A percentile compares a stretch with the other conserved stretches of the same genome.
Conservation (phyloP, 2,113 vertebrate genomes). For the Hystrix cristata region DNA sequence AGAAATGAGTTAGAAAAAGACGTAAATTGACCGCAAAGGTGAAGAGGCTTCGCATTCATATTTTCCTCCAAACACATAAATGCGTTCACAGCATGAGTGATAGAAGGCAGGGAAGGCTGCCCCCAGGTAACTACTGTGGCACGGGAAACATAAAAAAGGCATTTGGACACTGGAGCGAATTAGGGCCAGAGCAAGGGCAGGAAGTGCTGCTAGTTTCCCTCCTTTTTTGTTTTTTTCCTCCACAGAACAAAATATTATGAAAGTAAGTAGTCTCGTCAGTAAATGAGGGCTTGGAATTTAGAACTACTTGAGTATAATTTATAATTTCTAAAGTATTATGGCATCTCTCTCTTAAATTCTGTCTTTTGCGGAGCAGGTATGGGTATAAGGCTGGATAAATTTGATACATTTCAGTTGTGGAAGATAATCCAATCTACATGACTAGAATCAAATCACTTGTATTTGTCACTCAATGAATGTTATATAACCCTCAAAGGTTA, state of each 20-base stretch:
- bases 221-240: not conserved
- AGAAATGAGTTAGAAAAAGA: not conserved
- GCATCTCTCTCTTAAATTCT: not conserved
- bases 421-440: not conserved
- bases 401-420: constrained; percentile 48
- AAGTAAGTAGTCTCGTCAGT: not conserved
- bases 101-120: not conserved
- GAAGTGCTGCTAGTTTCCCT: not conserved
- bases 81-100: not conserved
- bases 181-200: not conserved
- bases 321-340: not conserved
- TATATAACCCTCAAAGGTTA: constrained; percentile 6
- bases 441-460: not conserved
- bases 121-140: not conserved
- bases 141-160: not conserved
- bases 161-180: not conserved
- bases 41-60: not conserved
- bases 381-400: not conserved
- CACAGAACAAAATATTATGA: not conserved
- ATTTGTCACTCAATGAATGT: not conserved
- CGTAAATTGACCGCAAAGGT: not conserved
- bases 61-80: not conserved
- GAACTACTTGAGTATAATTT: not conserved
- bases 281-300: not conserved
- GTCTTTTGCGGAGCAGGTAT: not conserved